phyloP scores from a whole-genome alignment of 2,797 vertebrate species.

The Spinus pinus region DNA sequence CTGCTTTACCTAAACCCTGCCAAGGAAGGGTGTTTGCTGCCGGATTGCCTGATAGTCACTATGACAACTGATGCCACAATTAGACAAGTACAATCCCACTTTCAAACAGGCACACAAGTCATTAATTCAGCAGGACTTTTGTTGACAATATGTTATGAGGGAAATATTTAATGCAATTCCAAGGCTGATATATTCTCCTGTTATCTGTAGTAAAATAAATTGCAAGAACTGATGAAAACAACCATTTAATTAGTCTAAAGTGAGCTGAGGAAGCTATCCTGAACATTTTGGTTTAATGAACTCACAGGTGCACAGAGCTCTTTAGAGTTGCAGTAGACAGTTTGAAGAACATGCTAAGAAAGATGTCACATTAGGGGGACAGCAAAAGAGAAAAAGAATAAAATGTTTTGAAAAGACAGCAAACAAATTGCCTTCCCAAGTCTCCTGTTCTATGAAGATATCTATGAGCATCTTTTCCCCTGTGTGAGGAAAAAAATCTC shows the following conservation, averaged over 20 bases:
- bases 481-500: neutral
- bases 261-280: conserved; percentile 49
- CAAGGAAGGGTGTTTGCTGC: conserved; percentile 90
- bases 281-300: conserved; percentile 60
- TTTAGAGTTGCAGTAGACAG: neutral
- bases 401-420: neutral
- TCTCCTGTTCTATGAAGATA: neutral
- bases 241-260: conserved; percentile 74
- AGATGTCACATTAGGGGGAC: neutral
- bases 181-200: conserved; percentile 76
- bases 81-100: conserved; percentile 93
- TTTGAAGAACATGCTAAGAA: neutral
- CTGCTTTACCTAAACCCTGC: conserved; percentile 88
- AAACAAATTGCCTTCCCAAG: neutral
- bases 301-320: conserved; percentile 48
- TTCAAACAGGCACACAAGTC: conserved; percentile 87
- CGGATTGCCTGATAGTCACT: conserved; percentile 91
- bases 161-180: conserved; percentile 78
- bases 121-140: conserved; percentile 88
- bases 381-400: neutral
- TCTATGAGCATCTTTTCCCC: neutral
- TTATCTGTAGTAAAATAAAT: conserved; percentile 78
- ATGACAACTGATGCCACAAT: conserved; percentile 94
- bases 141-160: conserved; percentile 78
- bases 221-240: conserved; percentile 73